These are phyloP conservation scores for Peromyscus attwateri DNA, from an alignment of 2,797 vertebrate species.

Conservation along the genomic window DNA sequence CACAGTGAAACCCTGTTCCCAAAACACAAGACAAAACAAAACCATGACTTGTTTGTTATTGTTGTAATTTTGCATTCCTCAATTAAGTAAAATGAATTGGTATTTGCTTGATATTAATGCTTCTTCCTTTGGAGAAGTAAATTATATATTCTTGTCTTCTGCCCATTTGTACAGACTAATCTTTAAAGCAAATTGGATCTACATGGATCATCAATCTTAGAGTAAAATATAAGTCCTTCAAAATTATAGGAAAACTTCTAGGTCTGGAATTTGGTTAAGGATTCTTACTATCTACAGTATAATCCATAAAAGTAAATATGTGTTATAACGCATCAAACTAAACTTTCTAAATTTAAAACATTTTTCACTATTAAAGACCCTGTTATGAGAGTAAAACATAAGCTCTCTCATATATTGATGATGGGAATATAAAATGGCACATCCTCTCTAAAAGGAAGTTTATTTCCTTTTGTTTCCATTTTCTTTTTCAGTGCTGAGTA, in stretches of 20 bases:
- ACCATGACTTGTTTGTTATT: constrained; percentile 16
- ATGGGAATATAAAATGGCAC: background rate
- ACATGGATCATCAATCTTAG: background rate
- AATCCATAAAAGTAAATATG: background rate
- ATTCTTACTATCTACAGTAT: constrained; percentile 3
- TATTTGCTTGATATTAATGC: constrained; percentile 4
- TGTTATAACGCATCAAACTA: background rate
- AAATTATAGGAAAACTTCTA: constrained; percentile 16
- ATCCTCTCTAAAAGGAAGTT: background rate
- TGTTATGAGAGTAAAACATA: constrained; percentile 23
- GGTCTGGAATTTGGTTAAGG: background rate
- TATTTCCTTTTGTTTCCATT: background rate
- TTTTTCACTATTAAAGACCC: background rate
- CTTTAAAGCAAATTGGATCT: constrained; percentile 31
- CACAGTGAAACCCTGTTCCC: background rate
- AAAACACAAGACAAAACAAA: background rate
- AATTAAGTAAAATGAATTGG: constrained; percentile 37
- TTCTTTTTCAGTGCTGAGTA: background rate
- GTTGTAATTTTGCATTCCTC: constrained; percentile 42
- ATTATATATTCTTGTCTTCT: background rate
- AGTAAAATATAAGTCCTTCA: background rate
- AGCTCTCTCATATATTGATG: background rate
- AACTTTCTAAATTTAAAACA: background rate
- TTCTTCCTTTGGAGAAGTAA: constrained; percentile 14
- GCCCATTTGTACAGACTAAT: background rate